Conservation (phyloP, 64 coral and sea anemone species). For the Dendronephthya gigantea region DNA sequence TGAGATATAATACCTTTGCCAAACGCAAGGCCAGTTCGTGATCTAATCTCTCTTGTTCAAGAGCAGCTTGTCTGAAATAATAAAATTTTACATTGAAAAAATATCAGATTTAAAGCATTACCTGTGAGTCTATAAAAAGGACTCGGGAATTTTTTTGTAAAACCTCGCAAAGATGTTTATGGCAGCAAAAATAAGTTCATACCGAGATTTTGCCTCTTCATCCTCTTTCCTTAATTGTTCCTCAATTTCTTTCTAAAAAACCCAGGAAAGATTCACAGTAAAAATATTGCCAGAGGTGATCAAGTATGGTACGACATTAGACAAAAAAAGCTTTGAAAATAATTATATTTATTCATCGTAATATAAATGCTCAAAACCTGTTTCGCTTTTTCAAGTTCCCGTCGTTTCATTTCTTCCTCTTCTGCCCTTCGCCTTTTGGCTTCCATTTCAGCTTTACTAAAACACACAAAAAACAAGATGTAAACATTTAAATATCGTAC, state of each 20-base stretch:
- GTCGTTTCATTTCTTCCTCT: conserved; percentile 55
- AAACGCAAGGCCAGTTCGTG: conserved; percentile 58
- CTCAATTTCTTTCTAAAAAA: conserved; percentile 12
- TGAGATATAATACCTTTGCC: conserved; percentile 36
- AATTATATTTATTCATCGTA: not conserved
- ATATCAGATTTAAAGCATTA: too few relatives aligned
- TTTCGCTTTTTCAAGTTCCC: conserved; percentile 73
- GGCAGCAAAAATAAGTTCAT: too few relatives aligned
- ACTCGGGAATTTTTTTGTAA: too few relatives aligned
- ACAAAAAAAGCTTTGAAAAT: not conserved
- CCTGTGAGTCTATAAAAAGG: too few relatives aligned
- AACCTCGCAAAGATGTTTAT: too few relatives aligned
- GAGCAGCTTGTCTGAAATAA: conserved; percentile 43
- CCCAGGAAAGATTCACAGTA: too few relatives aligned
- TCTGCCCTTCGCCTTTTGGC: conserved; percentile 58
- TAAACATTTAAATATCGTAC: not conserved
- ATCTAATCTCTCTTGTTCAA: conserved; percentile 55
- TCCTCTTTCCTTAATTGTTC: not conserved
- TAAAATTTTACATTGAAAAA: not conserved
- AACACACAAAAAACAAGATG: not conserved
- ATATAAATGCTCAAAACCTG: conserved; percentile 3
- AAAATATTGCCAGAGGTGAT: too few relatives aligned
- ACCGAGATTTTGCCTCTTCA: not conserved
- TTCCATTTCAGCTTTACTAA: conserved; percentile 86
- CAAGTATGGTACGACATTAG: too few relatives aligned